Conservation (phyloP, 2,888 invertebrate species). For the Sceliomorpha sp. region DNA sequence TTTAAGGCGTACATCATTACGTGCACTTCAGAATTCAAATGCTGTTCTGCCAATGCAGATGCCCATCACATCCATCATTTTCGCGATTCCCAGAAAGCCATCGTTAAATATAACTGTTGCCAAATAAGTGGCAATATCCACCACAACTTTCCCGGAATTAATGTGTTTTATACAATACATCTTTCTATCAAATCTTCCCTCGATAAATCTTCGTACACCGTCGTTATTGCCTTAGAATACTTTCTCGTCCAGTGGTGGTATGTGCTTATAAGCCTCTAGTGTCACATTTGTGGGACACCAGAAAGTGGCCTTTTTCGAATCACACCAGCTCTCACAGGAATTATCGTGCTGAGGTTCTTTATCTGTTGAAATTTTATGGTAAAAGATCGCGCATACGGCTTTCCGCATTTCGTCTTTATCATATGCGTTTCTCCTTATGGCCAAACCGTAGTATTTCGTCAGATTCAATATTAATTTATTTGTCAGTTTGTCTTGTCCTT, state of each 20-base stretch:
- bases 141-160: background rate
- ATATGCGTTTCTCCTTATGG: slow-evolving; percentile 57
- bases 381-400: slow-evolving; percentile 61
- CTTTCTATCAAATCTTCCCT: slow-evolving; percentile 35
- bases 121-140: background rate
- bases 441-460: slow-evolving; percentile 60
- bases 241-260: slow-evolving; percentile 9
- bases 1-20: background rate
- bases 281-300: slow-evolving; percentile 27
- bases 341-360: slow-evolving; percentile 31
- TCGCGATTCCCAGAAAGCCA: background rate
- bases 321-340: slow-evolving; percentile 22
- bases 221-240: slow-evolving; percentile 42
- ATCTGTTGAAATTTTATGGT: slow-evolving; percentile 59
- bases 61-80: slow-evolving; percentile 4
- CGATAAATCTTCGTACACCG: slow-evolving; percentile 50
- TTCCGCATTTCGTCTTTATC: slow-evolving; percentile 57
- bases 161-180: slow-evolving; percentile 8
- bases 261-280: slow-evolving; percentile 24
- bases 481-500: slow-evolving; percentile 49
- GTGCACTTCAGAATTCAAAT: background rate
- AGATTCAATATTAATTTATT: slow-evolving; percentile 58
- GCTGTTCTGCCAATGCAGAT: background rate
- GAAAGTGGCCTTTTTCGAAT: slow-evolving; percentile 14
- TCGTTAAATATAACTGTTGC: slow-evolving; percentile 6